These are phyloP conservation scores for Ceratotherium simum DNA, from an alignment of 2,113 vertebrate genomes.

Conservation along the genomic window DNA sequence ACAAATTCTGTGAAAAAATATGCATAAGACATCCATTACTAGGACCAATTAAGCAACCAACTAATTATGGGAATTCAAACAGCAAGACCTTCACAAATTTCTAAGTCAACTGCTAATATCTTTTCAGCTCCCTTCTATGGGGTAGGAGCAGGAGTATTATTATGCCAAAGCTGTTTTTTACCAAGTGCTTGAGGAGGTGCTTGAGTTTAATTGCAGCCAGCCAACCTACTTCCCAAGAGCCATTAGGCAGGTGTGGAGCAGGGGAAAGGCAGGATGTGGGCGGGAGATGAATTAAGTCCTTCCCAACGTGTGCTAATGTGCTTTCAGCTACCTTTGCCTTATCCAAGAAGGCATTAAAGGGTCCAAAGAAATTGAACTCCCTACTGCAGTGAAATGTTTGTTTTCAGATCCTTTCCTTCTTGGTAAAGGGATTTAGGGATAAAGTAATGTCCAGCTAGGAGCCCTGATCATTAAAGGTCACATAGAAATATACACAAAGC, in stretches of 20 bases:
- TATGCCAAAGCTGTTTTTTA: constrained; percentile 55
- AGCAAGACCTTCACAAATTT: constrained; percentile 58
- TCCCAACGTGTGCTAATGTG: constrained; percentile 51
- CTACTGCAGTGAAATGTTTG: constrained; percentile 23
- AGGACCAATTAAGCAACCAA: constrained; percentile 46
- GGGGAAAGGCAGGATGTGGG: constrained; percentile 57
- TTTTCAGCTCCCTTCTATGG: constrained; percentile 55
- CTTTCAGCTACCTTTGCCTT: constrained; percentile 40
- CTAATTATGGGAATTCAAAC: constrained; percentile 63
- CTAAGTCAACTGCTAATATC: constrained; percentile 57
- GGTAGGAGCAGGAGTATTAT: constrained; percentile 46
- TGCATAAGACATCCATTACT: background rate
- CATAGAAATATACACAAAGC: constrained; percentile 35
- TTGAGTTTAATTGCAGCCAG: constrained; percentile 74
- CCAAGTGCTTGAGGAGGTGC: constrained; percentile 67
- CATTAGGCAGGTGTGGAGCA: constrained; percentile 53
- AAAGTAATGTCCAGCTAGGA: constrained; percentile 1
- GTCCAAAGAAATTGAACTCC: background rate
- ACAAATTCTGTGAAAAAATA: constrained; percentile 39
- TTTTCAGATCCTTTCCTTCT: constrained; percentile 46
- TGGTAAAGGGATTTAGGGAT: background rate
- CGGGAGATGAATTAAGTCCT: constrained; percentile 60
- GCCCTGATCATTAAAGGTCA: constrained; percentile 1
- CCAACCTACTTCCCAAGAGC: constrained; percentile 65
- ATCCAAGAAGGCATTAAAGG: constrained; percentile 56